phyloP scores from a whole-genome alignment of 1,140 invertebrate genomes.

The Hormaphis cornu region DNA sequence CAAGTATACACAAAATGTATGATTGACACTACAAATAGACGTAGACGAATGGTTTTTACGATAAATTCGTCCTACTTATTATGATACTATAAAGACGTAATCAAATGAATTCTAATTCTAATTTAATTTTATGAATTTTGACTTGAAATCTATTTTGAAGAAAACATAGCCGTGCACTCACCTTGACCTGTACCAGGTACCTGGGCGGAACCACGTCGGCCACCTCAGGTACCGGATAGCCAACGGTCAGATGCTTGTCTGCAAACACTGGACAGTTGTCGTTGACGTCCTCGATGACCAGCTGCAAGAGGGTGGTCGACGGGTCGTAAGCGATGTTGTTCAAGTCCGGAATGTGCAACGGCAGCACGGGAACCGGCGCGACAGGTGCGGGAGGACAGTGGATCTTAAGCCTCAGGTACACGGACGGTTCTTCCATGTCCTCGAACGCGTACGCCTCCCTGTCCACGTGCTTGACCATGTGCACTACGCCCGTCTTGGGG shows the following conservation, averaged over 20 bases:
- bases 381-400: background rate
- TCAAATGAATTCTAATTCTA: no score
- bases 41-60: no score
- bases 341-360: background rate
- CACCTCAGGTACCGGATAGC: background rate
- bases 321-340: background rate
- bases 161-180: background rate
- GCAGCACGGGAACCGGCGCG: background rate
- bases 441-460: background rate
- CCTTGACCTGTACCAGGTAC: slow-evolving; percentile 10
- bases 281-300: background rate
- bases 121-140: no score
- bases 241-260: background rate
- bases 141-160: no score
- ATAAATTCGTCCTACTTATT: no score
- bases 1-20: no score
- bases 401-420: background rate
- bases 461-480: background rate
- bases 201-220: background rate
- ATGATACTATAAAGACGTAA: no score
- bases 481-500: background rate
- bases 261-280: background rate
- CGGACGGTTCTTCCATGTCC: slow-evolving; percentile 2
- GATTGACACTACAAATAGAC: no score
- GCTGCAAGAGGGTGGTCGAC: background rate